Percentiles rank a stretch among this genome's conserved stretches.
phyloP scores from a whole-genome alignment of 2,888 invertebrate genomes.

The Acheta domesticus region DNA sequence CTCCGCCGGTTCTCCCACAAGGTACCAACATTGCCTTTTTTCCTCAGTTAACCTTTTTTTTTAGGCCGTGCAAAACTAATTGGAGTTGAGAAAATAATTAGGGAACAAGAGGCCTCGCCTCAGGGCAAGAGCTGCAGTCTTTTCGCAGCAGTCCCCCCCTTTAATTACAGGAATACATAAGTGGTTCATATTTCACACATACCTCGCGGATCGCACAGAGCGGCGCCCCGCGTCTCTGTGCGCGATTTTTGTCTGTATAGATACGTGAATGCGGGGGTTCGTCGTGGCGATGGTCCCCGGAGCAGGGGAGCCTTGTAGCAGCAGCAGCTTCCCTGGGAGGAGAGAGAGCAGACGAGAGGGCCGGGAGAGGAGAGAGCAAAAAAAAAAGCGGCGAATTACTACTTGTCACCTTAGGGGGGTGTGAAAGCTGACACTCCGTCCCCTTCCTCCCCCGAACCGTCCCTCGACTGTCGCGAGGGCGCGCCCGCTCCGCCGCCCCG shows the following conservation, averaged over 20 bases:
- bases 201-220: background rate
- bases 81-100: constrained; percentile 18
- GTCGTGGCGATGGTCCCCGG: background rate
- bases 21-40: constrained; percentile 18
- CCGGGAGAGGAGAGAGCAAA: background rate
- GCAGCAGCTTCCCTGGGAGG: too few species aligned
- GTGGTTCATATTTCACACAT: constrained; percentile 18
- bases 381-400: background rate
- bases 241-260: constrained; percentile 9
- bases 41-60: constrained; percentile 18
- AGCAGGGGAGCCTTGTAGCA: too few species aligned
- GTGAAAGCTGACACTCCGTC: constrained; percentile 6
- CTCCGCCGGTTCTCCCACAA: background rate
- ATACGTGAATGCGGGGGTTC: background rate
- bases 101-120: background rate
- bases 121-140: constrained; percentile 3
- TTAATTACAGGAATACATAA: constrained; percentile 1
- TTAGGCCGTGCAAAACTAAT: constrained; percentile 9
- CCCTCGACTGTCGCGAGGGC: background rate
- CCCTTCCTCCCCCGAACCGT: background rate
- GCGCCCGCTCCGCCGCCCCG: background rate
- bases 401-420: constrained; percentile 7
- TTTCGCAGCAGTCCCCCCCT: background rate
- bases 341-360: background rate
- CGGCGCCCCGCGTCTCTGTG: background rate